A percentile compares a stretch with the other conserved stretches of the same genome.
These are phyloP conservation scores for Philotrypesis tridentata DNA, from an alignment of 1,140 invertebrate species.

Conservation along the genomic window DNA sequence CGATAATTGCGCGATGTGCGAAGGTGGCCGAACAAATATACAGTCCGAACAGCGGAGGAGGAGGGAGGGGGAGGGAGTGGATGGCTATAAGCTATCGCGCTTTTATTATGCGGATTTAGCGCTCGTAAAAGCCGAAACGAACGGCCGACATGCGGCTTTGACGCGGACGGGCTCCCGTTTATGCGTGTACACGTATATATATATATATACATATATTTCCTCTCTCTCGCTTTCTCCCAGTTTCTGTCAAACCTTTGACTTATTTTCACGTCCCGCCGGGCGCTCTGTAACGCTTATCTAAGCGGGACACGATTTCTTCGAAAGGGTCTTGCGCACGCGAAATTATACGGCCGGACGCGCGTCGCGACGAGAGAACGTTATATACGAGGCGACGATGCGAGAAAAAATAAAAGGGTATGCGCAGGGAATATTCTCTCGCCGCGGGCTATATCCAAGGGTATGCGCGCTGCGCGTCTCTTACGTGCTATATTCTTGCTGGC, in stretches of 20 bases:
- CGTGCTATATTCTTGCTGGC: no score
- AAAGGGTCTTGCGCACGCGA: background rate
- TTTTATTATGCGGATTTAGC: conserved; percentile 20
- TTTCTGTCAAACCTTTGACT: background rate
- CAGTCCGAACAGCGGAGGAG: background rate
- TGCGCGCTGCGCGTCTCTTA: no score
- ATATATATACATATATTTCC: no score
- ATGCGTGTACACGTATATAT: no score
- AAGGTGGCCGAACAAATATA: background rate
- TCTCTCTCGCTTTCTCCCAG: background rate
- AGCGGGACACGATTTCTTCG: conserved; percentile 15
- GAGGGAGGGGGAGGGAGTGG: no score
- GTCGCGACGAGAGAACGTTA: background rate
- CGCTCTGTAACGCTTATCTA: conserved; percentile 14
- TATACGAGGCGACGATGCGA: no score
- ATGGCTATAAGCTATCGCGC: background rate
- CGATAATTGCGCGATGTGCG: conserved; percentile 37
- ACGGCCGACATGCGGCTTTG: background rate
- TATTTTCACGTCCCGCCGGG: background rate
- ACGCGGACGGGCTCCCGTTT: background rate
- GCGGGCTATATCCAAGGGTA: background rate
- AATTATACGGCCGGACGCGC: background rate
- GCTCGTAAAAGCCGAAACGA: conserved; percentile 6
- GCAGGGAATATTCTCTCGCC: background rate
- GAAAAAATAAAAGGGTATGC: no score